These are phyloP conservation scores for Caerostris extrusa DNA, from an alignment of 1,140 invertebrate species.

Conservation along the genomic window DNA sequence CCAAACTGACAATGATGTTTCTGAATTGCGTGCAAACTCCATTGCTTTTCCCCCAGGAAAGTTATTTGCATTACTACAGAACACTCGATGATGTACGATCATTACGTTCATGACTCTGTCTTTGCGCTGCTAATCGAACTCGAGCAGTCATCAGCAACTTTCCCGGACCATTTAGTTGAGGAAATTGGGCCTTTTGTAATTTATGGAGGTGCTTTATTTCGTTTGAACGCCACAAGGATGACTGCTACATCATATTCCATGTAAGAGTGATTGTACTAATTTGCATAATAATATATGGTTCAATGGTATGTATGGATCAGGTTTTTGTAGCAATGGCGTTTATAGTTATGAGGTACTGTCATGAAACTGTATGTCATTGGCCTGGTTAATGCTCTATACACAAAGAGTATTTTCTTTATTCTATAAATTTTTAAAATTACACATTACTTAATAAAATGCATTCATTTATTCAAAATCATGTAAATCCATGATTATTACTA, in stretches of 20 bases:
- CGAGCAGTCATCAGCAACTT: not conserved
- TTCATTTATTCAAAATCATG: too few relatives aligned
- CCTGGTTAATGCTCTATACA: too few relatives aligned
- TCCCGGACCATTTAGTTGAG: not conserved
- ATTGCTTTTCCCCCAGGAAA: not conserved
- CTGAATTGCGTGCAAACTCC: not conserved
- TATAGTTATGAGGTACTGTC: not conserved
- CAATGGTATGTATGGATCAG: not conserved
- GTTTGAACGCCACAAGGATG: not conserved
- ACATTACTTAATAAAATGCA: too few relatives aligned
- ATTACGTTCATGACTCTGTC: not conserved
- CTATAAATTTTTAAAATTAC: too few relatives aligned
- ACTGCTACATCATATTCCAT: not conserved
- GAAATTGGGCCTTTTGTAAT: conserved; percentile 22
- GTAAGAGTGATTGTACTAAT: not conserved
- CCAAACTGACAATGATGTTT: not conserved
- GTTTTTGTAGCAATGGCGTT: not conserved
- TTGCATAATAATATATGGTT: not conserved
- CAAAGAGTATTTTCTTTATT: too few relatives aligned
- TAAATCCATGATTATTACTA: too few relatives aligned
- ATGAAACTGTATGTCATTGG: too few relatives aligned
- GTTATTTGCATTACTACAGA: not conserved
- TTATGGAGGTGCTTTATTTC: not conserved
- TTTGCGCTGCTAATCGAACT: conserved; percentile 18
- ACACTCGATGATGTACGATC: not conserved